These are phyloP conservation scores for Porites evermanni DNA, from an alignment of 92 coral and sea anemone species.

Conservation along the genomic window DNA sequence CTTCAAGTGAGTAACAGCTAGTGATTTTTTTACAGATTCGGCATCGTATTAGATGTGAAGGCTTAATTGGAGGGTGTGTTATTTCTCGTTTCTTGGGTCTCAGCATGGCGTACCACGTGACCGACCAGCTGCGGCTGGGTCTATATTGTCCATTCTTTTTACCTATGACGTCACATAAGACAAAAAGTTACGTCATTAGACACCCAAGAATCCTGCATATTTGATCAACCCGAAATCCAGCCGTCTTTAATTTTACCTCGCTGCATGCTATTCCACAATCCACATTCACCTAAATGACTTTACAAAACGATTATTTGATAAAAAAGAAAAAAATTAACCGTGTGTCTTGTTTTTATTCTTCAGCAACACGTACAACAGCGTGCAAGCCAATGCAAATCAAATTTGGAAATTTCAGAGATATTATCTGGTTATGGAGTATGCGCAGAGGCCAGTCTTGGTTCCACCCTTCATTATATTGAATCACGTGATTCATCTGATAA, in stretches of 20 bases:
- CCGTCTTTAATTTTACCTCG: too few species aligned
- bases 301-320: too few species aligned
- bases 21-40: background rate
- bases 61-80: background rate
- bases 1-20: slow-evolving; percentile 72
- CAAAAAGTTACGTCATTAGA: too few species aligned
- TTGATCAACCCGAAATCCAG: too few species aligned
- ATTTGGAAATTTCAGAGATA: slow-evolving; percentile 92
- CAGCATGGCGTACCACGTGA: too few species aligned
- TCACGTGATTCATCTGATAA: slow-evolving; percentile 72
- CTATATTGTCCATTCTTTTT: too few species aligned
- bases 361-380: slow-evolving; percentile 86
- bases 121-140: too few species aligned
- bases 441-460: slow-evolving; percentile 82
- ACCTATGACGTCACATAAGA: too few species aligned
- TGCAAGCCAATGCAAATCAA: slow-evolving; percentile 83
- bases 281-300: background rate
- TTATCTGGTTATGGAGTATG: slow-evolving; percentile 87
- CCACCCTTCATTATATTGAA: slow-evolving; percentile 88
- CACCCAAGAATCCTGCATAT: too few species aligned
- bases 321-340: background rate
- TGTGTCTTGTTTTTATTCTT: background rate
- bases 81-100: too few species aligned
- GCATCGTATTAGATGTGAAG: background rate
- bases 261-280: too few species aligned